These are phyloP conservation scores for Macrosteles quadrilineatus DNA, from an alignment of 1,140 invertebrate species.

Conservation along the genomic window DNA sequence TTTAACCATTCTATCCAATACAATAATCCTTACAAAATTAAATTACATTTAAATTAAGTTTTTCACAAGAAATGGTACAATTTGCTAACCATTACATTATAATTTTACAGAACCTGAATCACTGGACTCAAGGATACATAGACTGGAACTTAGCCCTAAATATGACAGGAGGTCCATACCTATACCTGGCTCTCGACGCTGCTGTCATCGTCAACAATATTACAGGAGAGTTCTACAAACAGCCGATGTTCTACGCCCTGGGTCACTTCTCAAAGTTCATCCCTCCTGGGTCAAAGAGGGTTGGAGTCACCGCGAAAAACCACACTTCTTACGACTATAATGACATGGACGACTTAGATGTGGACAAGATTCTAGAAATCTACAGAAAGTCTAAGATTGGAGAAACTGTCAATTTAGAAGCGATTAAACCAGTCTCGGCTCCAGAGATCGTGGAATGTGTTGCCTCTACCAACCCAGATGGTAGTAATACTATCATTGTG, in stretches of 20 bases:
- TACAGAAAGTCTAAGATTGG: neutral
- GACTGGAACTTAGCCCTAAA: neutral
- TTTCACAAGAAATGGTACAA: no score
- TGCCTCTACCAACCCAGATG: neutral
- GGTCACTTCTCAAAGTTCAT: neutral
- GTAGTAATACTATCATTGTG: neutral
- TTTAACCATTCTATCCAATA: no score
- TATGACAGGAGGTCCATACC: neutral
- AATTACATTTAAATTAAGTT: no score
- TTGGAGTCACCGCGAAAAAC: neutral
- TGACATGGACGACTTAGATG: neutral
- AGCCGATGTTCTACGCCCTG: no score
- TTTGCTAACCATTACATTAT: no score
- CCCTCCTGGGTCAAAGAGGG: neutral
- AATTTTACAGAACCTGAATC: neutral
- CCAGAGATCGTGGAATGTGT: neutral
- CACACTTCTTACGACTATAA: neutral
- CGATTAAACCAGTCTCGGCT: neutral
- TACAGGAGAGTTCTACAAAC: neutral
- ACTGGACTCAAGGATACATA: neutral
- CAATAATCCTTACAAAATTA: no score
- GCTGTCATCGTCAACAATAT: neutral
- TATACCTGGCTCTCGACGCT: neutral
- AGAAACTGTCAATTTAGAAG: neutral
- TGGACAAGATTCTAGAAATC: neutral